Percentiles rank a stretch among this genome's conserved stretches.
Evolutionary conservation across 2,888 invertebrate genomes (phyloP).

Genomic region (Papilio elwesi): DNA sequence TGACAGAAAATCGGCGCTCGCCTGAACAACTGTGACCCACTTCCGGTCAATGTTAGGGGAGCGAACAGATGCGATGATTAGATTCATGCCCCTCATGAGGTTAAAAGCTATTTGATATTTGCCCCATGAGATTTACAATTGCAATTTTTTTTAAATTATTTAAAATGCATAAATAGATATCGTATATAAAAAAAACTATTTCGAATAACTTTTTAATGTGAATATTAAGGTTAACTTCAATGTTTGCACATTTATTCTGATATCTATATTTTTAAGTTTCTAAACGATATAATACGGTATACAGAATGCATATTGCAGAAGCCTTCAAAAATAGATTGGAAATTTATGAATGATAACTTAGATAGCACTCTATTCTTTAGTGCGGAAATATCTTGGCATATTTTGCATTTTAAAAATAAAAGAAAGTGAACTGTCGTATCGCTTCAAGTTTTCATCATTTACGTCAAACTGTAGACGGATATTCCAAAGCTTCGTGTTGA

Average conservation of each 20-base stretch:
- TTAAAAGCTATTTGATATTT: slow-evolving; percentile 70
- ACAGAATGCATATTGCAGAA: too few species aligned
- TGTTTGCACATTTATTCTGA: too few species aligned
- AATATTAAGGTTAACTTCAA: too few species aligned
- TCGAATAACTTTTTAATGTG: not conserved
- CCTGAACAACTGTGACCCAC: slow-evolving; percentile 79
- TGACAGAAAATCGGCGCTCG: slow-evolving; percentile 81
- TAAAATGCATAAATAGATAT: not conserved
- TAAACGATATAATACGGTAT: too few species aligned
- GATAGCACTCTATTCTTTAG: too few species aligned
- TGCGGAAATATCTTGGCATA: too few species aligned
- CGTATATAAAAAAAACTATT: too few species aligned
- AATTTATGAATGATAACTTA: too few species aligned
- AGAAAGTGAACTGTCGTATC: slow-evolving; percentile 10
- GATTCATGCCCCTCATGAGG: slow-evolving; percentile 70
- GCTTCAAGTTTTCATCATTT: slow-evolving; percentile 6
- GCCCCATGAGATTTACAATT: slow-evolving; percentile 25
- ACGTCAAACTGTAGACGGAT: slow-evolving; percentile 21
- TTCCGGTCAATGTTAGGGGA: slow-evolving; percentile 79
- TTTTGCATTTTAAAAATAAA: not conserved
- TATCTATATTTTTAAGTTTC: too few species aligned
- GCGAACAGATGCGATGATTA: slow-evolving; percentile 81
- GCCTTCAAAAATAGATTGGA: too few species aligned
- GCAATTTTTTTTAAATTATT: not conserved
- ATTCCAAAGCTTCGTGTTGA: slow-evolving; percentile 35